Base-by-base conservation (phyloP, 2,113 vertebrate species). In the Channa maculata region DNA sequence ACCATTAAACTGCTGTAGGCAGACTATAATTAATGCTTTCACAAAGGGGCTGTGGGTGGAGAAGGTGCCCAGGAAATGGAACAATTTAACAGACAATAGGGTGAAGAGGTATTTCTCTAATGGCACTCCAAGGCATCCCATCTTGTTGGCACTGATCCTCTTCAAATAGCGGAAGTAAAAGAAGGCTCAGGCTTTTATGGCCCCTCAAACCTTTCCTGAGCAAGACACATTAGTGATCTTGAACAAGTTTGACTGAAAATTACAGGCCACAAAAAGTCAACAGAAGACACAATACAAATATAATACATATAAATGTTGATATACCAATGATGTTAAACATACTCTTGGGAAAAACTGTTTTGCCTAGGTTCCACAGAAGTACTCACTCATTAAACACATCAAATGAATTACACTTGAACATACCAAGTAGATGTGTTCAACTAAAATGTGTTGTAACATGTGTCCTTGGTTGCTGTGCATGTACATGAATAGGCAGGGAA, bases 61-160 rank as follows among this genome's bases (percentile, higher is more conserved):
- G 55, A 88, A 59, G 82, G 73, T 85, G 79, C 59, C 55, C 73
- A 80, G 88, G 75, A 91, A 91, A 91, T 87, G 69, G 75, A 89
- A 86, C 75, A 85, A 90, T 91, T 91, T 77, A 87, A 79, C 43
- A 65, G 79, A 89, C 72, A 89, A 79, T 59, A 71, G 79, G 71
- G 66, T 86, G 82, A 87, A 84, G 82, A 89, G 80, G 79, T 72
- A 74, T 84, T 87, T 87, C 57, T 73, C 65, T 82, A 86, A 87
- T 83, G 60, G 76, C 74, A 64, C 87, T 86, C 79, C 48, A 84
- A 77, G 76, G 69, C 49, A 70, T 65, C 75, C 52, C 53, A 68
- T 81, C 65, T 53, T 43, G 53, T 67, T 2, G 38, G 52, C 74
- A 68, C 63, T 45, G 63, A 77, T 71, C 69, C 72, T 73, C 76